Evolutionary conservation across 2,888 invertebrate genomes (phyloP).

Genomic region (Limnephilus auricula): DNA sequence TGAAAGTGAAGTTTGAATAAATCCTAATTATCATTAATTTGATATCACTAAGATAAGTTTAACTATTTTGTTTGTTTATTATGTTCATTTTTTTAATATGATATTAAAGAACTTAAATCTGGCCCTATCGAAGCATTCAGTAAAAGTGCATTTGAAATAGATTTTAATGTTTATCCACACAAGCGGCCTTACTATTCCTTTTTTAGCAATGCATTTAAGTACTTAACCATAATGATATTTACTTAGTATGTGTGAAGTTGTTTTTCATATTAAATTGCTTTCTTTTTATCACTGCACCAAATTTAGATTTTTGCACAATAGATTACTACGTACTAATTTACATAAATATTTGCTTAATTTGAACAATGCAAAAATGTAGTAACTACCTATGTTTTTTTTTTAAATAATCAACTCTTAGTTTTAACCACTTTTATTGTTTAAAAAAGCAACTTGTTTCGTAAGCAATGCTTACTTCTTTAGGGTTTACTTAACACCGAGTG

Average conservation of each 20-base stretch:
- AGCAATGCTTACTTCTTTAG: too few relatives aligned
- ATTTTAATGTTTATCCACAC: background rate
- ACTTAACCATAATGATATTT: background rate
- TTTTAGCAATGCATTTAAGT: background rate
- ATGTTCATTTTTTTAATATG: background rate
- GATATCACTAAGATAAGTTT: background rate
- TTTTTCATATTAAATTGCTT: background rate
- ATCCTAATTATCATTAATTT: background rate
- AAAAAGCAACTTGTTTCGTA: too few relatives aligned
- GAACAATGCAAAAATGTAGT: background rate
- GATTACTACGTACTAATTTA: background rate
- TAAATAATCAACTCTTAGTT: too few relatives aligned
- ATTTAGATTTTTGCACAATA: background rate
- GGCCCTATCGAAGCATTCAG: background rate
- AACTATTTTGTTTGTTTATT: background rate
- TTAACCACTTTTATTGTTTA: too few relatives aligned
- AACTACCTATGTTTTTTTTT: background rate
- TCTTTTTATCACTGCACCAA: background rate
- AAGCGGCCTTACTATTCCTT: background rate
- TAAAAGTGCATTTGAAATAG: background rate
- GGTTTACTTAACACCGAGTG: too few relatives aligned
- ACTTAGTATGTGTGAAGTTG: background rate
- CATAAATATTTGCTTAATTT: background rate
- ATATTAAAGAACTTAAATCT: background rate
- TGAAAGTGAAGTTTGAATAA: background rate